phyloP scores from a whole-genome alignment of 1,140 invertebrate species.

The Trypoxylus dichotomus region DNA sequence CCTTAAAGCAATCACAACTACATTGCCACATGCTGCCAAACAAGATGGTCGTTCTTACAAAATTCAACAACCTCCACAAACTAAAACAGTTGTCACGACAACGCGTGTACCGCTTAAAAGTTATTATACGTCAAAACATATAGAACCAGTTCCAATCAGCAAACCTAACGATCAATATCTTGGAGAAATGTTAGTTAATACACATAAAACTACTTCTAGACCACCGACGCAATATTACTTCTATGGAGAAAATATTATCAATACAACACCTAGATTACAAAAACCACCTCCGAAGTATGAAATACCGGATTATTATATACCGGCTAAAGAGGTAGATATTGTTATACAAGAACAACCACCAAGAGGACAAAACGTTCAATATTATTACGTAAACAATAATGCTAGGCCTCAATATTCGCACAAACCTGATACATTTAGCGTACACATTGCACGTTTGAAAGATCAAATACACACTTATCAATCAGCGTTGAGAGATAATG shows the following conservation, averaged over 20 bases:
- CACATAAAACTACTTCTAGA: not conserved
- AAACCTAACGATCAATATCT: not conserved
- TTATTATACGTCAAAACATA: slow-evolving; percentile 12
- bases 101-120: slow-evolving; percentile 5
- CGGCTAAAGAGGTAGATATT: slow-evolving; percentile 36
- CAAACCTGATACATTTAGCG: slow-evolving; percentile 44
- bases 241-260: slow-evolving; percentile 55
- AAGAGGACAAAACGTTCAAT: slow-evolving; percentile 27
- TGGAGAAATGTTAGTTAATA: not conserved
- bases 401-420: not conserved
- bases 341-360: slow-evolving; percentile 49
- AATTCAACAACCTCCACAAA: not conserved
- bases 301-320: not conserved
- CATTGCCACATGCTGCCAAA: slow-evolving; percentile 31
- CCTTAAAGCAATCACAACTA: slow-evolving; percentile 49
- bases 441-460: slow-evolving; percentile 52
- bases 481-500: not conserved
- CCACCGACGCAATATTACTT: slow-evolving; percentile 60
- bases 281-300: not conserved
- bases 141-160: not conserved
- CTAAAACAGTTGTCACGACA: not conserved
- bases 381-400: slow-evolving; percentile 14
- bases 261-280: slow-evolving; percentile 15
- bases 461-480: slow-evolving; percentile 38
- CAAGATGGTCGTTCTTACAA: not conserved